Percentiles rank a stretch among this genome's conserved stretches.
These are phyloP conservation scores for Dugesia japonica DNA, from an alignment of 2,888 invertebrate species.

Conservation along the genomic window DNA sequence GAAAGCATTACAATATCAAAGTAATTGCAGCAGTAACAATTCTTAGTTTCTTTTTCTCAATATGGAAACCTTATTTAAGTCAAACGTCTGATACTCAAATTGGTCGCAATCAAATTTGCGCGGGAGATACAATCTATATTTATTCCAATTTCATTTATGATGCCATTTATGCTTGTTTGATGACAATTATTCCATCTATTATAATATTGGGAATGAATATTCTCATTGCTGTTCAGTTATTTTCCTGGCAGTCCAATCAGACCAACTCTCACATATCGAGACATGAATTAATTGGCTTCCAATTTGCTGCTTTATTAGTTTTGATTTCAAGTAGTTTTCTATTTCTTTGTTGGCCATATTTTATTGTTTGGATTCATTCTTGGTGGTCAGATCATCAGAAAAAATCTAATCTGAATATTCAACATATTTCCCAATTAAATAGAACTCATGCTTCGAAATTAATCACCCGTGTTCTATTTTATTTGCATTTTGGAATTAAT, in stretches of 20 bases:
- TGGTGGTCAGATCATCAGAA: background rate
- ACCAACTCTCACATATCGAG: constrained; percentile 36
- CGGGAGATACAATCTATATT: too few relatives aligned
- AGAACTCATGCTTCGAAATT: background rate
- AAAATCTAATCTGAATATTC: background rate
- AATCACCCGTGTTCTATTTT: constrained; percentile 26
- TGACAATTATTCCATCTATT: constrained; percentile 42
- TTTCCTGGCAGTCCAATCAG: constrained; percentile 26
- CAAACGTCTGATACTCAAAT: too few relatives aligned
- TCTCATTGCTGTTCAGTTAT: constrained; percentile 40
- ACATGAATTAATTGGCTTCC: constrained; percentile 41
- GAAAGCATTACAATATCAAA: too few relatives aligned
- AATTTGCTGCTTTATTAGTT: constrained; percentile 42
- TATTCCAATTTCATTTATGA: constrained; percentile 36
- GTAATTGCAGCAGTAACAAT: too few relatives aligned
- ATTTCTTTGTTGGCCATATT: constrained; percentile 42
- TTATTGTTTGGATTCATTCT: constrained; percentile 39
- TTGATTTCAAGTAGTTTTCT: constrained; percentile 42
- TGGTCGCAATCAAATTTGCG: too few relatives aligned
- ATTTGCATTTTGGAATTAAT: constrained; percentile 29
- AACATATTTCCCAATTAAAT: background rate
- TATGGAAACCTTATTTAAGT: too few relatives aligned
- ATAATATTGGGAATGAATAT: constrained; percentile 41
- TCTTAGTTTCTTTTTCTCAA: too few relatives aligned
- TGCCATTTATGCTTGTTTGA: constrained; percentile 40